Evolutionary conservation across 2,113 vertebrate genomes (phyloP).

Genomic region (Catharus bicknelli): DNA sequence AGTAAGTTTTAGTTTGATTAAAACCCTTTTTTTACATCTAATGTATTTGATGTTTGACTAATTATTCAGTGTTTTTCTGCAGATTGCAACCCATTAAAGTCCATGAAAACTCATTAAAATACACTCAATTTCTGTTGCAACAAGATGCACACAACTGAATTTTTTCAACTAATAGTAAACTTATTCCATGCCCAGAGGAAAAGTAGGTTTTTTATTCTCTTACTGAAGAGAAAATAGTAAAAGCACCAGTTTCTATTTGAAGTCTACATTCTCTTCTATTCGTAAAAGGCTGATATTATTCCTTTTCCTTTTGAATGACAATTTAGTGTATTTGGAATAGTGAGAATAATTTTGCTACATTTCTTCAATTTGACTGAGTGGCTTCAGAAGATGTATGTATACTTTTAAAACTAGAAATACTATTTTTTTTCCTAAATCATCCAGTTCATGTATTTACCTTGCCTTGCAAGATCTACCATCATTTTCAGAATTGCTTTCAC

Average conservation of each 20-base stretch:
- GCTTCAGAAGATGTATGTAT: not conserved
- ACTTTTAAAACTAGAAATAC: not conserved
- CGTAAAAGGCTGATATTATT: not conserved
- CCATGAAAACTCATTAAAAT: not conserved
- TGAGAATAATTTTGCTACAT: not conserved
- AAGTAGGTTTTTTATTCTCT: not conserved
- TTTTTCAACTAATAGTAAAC: not conserved
- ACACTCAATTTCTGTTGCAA: not conserved
- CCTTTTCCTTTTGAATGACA: not conserved
- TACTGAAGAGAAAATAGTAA: not conserved
- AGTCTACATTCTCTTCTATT: not conserved
- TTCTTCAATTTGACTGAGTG: not conserved
- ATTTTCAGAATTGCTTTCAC: constrained; percentile 26
- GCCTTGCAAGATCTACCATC: not conserved
- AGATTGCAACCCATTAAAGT: not conserved
- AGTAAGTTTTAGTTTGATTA: not conserved
- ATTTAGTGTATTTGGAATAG: not conserved
- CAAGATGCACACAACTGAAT: not conserved
- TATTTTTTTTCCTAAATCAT: not conserved
- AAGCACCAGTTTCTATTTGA: not conserved
- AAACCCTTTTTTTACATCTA: not conserved
- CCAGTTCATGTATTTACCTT: not conserved
- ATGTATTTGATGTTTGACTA: not conserved
- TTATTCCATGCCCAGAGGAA: not conserved
- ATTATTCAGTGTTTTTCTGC: not conserved